A percentile compares a stretch with the other conserved stretches of the same genome.
These are phyloP conservation scores for Orius insidiosus DNA, from an alignment of 1,140 invertebrate species.

Conservation along the genomic window DNA sequence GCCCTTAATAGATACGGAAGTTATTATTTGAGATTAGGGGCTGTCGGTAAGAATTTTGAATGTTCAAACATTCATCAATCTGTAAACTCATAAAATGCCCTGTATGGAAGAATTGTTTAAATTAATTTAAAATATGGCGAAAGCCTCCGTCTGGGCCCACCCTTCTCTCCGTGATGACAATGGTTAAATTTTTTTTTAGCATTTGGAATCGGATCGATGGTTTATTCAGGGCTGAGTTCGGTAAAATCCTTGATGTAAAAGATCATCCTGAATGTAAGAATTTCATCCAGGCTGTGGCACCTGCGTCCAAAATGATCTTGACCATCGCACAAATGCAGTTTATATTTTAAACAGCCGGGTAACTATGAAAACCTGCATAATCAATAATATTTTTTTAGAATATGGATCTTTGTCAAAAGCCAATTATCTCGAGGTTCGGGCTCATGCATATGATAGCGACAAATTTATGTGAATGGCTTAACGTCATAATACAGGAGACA, in stretches of 20 bases:
- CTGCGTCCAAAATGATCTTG: constrained; percentile 36
- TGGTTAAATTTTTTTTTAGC: constrained; percentile 23
- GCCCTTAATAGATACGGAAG: constrained; percentile 31
- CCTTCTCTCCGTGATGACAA: no score
- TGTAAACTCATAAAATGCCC: no score
- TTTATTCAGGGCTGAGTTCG: constrained; percentile 46
- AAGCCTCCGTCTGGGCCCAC: no score
- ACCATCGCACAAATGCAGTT: constrained; percentile 47
- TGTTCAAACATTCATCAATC: no score
- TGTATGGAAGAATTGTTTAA: no score
- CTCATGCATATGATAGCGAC: constrained; percentile 39
- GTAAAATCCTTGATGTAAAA: constrained; percentile 34
- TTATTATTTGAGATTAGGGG: constrained; percentile 66
- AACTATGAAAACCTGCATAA: background rate
- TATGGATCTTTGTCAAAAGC: constrained; percentile 26
- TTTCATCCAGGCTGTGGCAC: constrained; percentile 36
- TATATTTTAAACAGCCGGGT: constrained; percentile 48
- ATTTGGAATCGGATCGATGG: constrained; percentile 49
- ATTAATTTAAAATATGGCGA: background rate
- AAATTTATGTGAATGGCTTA: constrained; percentile 45
- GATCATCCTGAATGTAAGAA: constrained; percentile 34
- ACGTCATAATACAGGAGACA: constrained; percentile 42
- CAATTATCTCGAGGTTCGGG: constrained; percentile 38
- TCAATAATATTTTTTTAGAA: constrained; percentile 12
- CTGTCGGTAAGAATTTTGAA: constrained; percentile 24